Conservation (phyloP, 2,888 invertebrate species). For the Ferrisia virgata region DNA sequence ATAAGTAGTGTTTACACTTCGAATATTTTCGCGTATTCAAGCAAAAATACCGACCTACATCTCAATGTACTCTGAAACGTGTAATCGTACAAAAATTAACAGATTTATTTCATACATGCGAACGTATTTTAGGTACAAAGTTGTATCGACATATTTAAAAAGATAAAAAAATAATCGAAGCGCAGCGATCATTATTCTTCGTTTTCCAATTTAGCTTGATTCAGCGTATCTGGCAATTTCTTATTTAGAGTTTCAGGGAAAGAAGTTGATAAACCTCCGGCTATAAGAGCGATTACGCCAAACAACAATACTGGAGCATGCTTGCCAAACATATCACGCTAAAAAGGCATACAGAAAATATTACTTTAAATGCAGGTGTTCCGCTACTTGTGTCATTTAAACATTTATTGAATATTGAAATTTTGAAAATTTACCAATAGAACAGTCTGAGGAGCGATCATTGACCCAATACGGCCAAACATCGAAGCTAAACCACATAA, state of each 20-base stretch:
- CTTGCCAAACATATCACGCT: constrained; percentile 49
- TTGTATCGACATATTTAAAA: neutral
- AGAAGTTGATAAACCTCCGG: constrained; percentile 62
- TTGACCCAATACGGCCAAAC: constrained; percentile 48
- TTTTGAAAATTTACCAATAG: constrained; percentile 44
- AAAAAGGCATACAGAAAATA: constrained; percentile 44
- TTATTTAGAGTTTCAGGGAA: constrained; percentile 69
- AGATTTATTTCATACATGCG: neutral
- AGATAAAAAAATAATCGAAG: neutral
- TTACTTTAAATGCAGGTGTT: too few relatives aligned
- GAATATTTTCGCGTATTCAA: neutral
- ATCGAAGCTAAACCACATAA: constrained; percentile 47
- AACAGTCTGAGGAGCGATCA: constrained; percentile 47
- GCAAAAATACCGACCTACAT: neutral
- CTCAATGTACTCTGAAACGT: neutral
- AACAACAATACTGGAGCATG: constrained; percentile 64
- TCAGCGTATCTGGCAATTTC: constrained; percentile 65
- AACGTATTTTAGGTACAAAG: neutral
- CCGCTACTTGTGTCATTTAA: too few relatives aligned
- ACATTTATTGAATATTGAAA: too few relatives aligned
- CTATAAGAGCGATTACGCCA: constrained; percentile 61
- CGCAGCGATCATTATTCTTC: neutral
- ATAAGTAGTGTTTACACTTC: neutral
- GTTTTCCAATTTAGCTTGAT: constrained; percentile 61
- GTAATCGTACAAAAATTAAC: neutral